Percentiles rank a stretch among this genome's conserved stretches.
Conservation (phyloP, 2,113 vertebrate genomes). For the Equus przewalskii region DNA sequence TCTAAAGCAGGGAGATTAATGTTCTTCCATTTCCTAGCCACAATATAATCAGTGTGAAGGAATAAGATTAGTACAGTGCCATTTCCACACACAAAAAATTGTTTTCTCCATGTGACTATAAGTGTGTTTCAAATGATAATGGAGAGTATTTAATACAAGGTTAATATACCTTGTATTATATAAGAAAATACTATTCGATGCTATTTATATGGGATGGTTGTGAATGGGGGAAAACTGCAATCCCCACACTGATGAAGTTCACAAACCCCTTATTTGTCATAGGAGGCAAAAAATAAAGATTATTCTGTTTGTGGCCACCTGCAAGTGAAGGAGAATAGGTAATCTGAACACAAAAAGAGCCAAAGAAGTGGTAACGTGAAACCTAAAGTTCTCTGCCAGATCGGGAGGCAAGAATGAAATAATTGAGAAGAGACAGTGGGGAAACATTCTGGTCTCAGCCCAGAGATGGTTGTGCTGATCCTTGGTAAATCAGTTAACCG, state of each 20-base stretch:
- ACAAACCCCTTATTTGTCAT: slow-evolving; percentile 79
- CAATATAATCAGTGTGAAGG: not conserved
- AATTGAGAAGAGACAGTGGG: not conserved
- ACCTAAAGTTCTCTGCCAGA: not conserved
- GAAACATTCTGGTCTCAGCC: not conserved
- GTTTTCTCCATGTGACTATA: not conserved
- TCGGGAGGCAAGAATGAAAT: not conserved
- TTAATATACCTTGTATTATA: no score
- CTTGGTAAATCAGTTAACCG: not conserved
- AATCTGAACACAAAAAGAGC: not conserved
- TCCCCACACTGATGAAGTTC: slow-evolving; percentile 81
- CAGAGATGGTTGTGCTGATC: not conserved
- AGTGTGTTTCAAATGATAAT: slow-evolving; percentile 44
- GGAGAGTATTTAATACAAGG: not conserved
- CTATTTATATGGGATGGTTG: slow-evolving; percentile 83
- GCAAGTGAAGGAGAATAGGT: not conserved
- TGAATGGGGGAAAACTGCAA: slow-evolving; percentile 77
- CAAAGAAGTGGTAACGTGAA: not conserved
- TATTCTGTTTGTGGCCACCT: not conserved
- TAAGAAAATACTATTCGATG: slow-evolving; percentile 74
- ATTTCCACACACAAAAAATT: not conserved
- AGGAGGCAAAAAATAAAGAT: slow-evolving; percentile 76
- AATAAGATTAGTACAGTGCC: not conserved
- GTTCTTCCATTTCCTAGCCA: not conserved
- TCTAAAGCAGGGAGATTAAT: slow-evolving; percentile 48